A percentile compares a stretch with the other conserved stretches of the same genome.
phyloP scores from a whole-genome alignment of 2,888 invertebrate species.

The Embidobia sp. region DNA sequence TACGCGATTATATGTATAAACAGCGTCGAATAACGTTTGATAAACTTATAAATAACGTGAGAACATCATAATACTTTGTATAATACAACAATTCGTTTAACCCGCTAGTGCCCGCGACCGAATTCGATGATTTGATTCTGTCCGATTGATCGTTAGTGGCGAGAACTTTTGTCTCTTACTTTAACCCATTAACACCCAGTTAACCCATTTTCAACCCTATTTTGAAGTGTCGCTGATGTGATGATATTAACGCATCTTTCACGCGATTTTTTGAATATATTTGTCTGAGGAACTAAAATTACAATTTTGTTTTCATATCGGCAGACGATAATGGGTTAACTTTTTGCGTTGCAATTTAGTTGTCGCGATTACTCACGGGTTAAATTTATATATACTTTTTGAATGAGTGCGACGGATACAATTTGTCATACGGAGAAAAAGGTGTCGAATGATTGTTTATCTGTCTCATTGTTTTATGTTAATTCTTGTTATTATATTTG shows the following conservation, averaged over 20 bases:
- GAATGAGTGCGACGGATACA: constrained; percentile 59
- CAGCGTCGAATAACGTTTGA: constrained; percentile 59
- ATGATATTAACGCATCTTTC: too few relatives aligned
- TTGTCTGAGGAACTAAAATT: too few relatives aligned
- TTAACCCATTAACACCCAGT: too few relatives aligned
- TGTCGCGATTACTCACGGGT: constrained; percentile 47
- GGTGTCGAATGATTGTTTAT: constrained; percentile 46
- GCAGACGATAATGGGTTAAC: too few relatives aligned
- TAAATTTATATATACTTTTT: constrained; percentile 61
- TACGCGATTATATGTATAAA: constrained; percentile 52
- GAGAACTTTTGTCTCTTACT: neutral
- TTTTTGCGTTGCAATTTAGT: neutral
- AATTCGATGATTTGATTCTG: constrained; percentile 22
- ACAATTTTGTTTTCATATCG: too few relatives aligned
- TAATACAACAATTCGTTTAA: constrained; percentile 61
- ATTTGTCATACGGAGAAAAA: constrained; percentile 56
- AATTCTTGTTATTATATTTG: constrained; percentile 16
- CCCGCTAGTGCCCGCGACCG: constrained; percentile 33
- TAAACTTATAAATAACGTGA: constrained; percentile 64
- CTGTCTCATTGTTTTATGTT: constrained; percentile 13
- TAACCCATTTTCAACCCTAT: too few relatives aligned
- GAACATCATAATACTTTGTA: constrained; percentile 63
- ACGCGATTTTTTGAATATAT: too few relatives aligned
- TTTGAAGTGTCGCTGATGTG: too few relatives aligned
- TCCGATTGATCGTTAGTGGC: neutral